phyloP scores from a whole-genome alignment of 2,797 vertebrate genomes.

The Pseudomugil tenellus region DNA sequence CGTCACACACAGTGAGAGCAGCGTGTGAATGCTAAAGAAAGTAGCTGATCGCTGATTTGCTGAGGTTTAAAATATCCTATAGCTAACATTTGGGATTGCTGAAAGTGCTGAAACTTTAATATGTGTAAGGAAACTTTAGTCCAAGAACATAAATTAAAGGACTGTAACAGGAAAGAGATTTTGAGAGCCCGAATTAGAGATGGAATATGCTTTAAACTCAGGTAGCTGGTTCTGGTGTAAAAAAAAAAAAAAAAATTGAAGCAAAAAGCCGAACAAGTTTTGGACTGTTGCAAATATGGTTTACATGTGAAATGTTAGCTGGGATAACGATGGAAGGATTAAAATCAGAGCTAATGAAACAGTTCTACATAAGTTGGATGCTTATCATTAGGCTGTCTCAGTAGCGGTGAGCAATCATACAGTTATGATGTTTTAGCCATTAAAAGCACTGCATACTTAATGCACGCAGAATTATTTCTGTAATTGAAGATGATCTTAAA shows the following conservation, averaged over 20 bases:
- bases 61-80: neutral
- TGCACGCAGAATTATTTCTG: neutral
- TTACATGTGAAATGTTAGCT: neutral
- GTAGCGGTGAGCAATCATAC: too few species aligned
- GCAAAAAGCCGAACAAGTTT: too few species aligned
- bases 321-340: neutral
- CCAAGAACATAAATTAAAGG: neutral
- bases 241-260: too few species aligned
- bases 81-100: too few species aligned
- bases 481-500: too few species aligned
- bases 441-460: neutral
- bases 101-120: too few species aligned
- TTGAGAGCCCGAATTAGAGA: neutral
- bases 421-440: too few species aligned
- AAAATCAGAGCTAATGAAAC: neutral
- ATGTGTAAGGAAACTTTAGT: too few species aligned
- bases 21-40: neutral
- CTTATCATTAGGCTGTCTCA: too few species aligned
- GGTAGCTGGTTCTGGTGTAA: neutral
- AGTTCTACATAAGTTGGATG: too few species aligned
- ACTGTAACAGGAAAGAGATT: neutral
- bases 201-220: too few species aligned
- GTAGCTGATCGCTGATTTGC: neutral
- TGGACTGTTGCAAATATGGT: too few species aligned
- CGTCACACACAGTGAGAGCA: neutral